Base-by-base conservation (phyloP, 2,888 invertebrate genomes). In the Amphimallon solstitiale region DNA sequence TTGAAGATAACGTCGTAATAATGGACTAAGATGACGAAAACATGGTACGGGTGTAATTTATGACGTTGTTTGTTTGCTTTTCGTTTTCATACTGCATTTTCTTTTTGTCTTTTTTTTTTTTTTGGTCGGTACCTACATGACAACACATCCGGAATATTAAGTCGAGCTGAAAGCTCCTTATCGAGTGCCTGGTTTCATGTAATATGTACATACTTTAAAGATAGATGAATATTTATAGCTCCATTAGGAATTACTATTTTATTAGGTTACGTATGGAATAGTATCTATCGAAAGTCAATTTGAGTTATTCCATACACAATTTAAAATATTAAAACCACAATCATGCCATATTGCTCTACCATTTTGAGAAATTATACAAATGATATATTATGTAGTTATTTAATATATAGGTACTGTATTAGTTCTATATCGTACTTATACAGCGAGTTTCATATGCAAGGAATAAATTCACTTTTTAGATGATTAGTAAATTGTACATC, bases 1-100 rank as follows among this genome's bases (percentile, higher is more conserved):
- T 46, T 60, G 60, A 60, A 60, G 60, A 60, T 60, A 60, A 60
- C 45, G 43, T 45, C 45, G 14, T 23, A 60, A 60, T 60, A 46
- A 60, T 43, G 45, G 46, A 15, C 29, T 7, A 45, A 60, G 60
- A 60, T 60, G 60, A 45, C 43, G 45, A 21, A 23, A 56, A 38
- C 19, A 35, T 15, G 38, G 38, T 38, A 56, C 61, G 43, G 12
- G 34, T 10, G 46, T 48, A 40, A 61, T 46, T 48, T 61, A 56
- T 19, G 40, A 3, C n/a, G 40, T 56, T 10, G 23, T 48, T 48
- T 23, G 21, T 48, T 48, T 21, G 23, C 23, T 48, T 29, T 48
- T 23, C 29, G 48, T 48, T 48, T 48, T 23, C 29, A 10, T 23
- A n/a, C 5, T 23, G 23, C 23, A 21, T 12, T 29, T 29, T 5